Percentiles rank a stretch among this genome's conserved stretches.
These are phyloP conservation scores for Astatotilapia flaviijosephi DNA, from an alignment of 2,113 vertebrate species.

Conservation along the genomic window DNA sequence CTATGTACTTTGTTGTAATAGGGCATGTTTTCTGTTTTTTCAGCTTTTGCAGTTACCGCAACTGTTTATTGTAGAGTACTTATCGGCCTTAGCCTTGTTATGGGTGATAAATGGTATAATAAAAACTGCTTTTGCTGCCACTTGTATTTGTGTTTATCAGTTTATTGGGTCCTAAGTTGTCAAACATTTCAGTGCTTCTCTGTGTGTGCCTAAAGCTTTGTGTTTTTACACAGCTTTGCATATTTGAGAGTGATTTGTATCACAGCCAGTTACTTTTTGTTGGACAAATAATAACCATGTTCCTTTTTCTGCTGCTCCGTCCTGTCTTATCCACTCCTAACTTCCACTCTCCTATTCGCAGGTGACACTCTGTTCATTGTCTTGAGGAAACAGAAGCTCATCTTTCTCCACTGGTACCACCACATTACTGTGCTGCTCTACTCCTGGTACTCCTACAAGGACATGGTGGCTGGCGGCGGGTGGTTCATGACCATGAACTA, in stretches of 20 bases:
- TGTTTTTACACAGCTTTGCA: background rate
- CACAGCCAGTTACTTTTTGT: background rate
- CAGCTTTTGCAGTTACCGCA: rapidly evolving
- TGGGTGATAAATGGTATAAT: background rate
- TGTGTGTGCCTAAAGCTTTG: background rate
- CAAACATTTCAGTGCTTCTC: background rate
- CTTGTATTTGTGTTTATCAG: background rate
- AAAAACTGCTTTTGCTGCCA: background rate
- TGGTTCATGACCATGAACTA: conserved; percentile 99
- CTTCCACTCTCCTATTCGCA: conserved; percentile 33
- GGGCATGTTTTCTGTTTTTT: background rate
- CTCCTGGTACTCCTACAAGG: conserved; percentile 99
- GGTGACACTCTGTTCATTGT: conserved; percentile 98
- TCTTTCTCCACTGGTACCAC: conserved; percentile 99
- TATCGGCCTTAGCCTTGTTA: background rate
- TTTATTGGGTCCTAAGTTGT: background rate
- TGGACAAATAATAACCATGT: background rate
- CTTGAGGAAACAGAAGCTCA: conserved; percentile 98
- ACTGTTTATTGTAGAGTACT: background rate
- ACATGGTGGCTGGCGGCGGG: conserved; percentile 97
- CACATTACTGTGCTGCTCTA: conserved; percentile 99
- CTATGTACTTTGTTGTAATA: background rate
- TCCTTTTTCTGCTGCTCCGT: background rate
- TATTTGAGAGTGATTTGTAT: background rate
- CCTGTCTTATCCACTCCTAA: background rate